A percentile compares a stretch with the other conserved stretches of the same genome.
These are phyloP conservation scores for Mantis religiosa DNA, from an alignment of 2,888 invertebrate genomes.

Conservation along the genomic window DNA sequence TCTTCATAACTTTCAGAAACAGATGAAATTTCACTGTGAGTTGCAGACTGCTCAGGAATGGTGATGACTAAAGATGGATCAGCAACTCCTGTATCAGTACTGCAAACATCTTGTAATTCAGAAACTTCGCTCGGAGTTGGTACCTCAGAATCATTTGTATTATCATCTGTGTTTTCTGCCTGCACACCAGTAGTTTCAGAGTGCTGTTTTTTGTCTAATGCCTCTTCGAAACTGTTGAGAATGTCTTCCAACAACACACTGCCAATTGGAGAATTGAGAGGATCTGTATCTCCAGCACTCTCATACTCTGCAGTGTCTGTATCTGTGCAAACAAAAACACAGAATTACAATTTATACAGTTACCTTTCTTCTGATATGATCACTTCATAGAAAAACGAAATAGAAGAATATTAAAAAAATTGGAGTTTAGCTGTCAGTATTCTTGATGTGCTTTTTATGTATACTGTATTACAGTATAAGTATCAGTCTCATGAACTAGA, in stretches of 20 bases:
- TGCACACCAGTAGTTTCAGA: neutral
- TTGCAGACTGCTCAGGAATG: neutral
- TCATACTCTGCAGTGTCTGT: slow-evolving; percentile 33
- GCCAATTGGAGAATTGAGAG: slow-evolving; percentile 21
- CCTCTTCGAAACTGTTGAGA: neutral
- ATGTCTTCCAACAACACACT: slow-evolving; percentile 9
- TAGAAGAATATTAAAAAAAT: no score
- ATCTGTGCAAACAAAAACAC: slow-evolving; percentile 22
- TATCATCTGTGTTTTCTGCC: neutral
- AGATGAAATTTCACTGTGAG: neutral
- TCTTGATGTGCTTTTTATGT: no score
- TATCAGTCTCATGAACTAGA: no score
- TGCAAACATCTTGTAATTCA: neutral
- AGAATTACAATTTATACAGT: neutral
- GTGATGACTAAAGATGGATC: neutral
- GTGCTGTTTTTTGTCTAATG: neutral
- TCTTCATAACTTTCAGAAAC: slow-evolving; percentile 3
- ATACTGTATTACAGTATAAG: no score
- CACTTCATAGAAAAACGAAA: no score
- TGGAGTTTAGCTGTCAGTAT: no score
- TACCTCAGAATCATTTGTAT: neutral
- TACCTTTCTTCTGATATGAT: neutral
- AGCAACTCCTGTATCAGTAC: neutral
- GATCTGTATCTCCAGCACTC: slow-evolving; percentile 31
- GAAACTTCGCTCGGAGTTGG: neutral